Conservation (phyloP, 2,888 invertebrate genomes). For the Rhagonycha lutea region DNA sequence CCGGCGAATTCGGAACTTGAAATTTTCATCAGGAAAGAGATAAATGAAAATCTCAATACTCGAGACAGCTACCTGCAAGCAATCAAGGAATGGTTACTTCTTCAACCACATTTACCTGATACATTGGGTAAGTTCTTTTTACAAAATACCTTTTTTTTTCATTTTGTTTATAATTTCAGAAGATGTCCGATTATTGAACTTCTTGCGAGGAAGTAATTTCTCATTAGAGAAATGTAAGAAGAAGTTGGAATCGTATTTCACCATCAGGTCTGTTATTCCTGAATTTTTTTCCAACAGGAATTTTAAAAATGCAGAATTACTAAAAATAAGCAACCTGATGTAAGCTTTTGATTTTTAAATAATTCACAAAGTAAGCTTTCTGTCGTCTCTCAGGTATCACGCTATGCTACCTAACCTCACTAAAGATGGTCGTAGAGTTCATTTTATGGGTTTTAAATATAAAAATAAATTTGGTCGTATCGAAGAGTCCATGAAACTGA, state of each 20-base stretch:
- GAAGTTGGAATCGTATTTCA: slow-evolving; percentile 87
- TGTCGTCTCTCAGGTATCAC: slow-evolving; percentile 62
- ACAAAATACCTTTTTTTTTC: no score
- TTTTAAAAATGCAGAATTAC: slow-evolving; percentile 70
- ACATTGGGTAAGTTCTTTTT: slow-evolving; percentile 60
- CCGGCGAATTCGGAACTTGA: slow-evolving; percentile 56
- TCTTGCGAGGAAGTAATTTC: slow-evolving; percentile 84
- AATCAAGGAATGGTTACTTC: slow-evolving; percentile 70
- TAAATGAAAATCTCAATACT: slow-evolving; percentile 62
- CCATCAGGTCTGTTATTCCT: slow-evolving; percentile 80
- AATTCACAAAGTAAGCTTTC: slow-evolving; percentile 38
- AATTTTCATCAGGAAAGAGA: slow-evolving; percentile 54
- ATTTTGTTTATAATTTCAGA: slow-evolving; percentile 50
- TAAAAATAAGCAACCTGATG: slow-evolving; percentile 70
- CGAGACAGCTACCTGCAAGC: slow-evolving; percentile 61
- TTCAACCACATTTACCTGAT: slow-evolving; percentile 69
- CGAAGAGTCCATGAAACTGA: no score
- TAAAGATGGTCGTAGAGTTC: no score
- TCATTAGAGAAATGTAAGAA: slow-evolving; percentile 83
- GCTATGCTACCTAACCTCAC: slow-evolving; percentile 59
- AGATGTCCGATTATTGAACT: slow-evolving; percentile 77
- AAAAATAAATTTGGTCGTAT: no score
- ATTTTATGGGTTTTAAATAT: no score
- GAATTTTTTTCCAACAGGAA: slow-evolving; percentile 82
- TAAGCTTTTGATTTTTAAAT: slow-evolving; percentile 54